Base-by-base conservation (phyloP, 2,888 invertebrate genomes). In the Euclidia mi region DNA sequence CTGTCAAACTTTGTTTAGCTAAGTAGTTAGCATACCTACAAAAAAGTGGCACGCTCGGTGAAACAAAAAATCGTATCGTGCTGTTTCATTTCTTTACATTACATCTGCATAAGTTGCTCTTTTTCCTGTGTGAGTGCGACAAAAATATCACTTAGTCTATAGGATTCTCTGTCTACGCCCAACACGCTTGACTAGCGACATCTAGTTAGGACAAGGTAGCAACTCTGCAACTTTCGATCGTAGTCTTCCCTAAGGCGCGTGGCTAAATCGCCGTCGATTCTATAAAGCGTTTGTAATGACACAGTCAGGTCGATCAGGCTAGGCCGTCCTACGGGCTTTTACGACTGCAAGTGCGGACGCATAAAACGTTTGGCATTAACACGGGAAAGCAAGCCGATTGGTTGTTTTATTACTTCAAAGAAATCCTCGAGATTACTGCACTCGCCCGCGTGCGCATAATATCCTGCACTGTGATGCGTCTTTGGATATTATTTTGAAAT, bases 401-500 rank as follows among this genome's bases (percentile, higher is more conserved):
- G 73, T 66, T 68, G 72, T 80, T 89, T 89, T 88, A 89, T 85
- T 51, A 74, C 82, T 88, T 83, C 82, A 67, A 61, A 79, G 87
- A 87, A 89, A 77, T 62, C 61, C 60, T 61, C 41, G 72, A 68
- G 68, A 77, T 68, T 77, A 78, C 71, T 74, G 66, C 70, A 62
- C 56, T 76, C 57, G 35, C 35, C 34, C 40, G 42, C 29, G 42
- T 43, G 38, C 17, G 15, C 32, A 12, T 42, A 35, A 42, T 37
- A 55, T 35, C 48, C 43, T 48, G 31, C 12, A 42, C 42, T 34
- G 11, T 28, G 29, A 11, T 20, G 20, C 15, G 7, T 12, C 40
- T 40, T 40, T 40, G 18, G n/a, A 31, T 44, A 32, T 42, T 10
- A 29, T 29, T 29, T 7, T 14, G 12, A 41, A 41, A 20, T 25